phyloP scores from a whole-genome alignment of 2,797 vertebrate species.

The Hemibagrus guttatus region DNA sequence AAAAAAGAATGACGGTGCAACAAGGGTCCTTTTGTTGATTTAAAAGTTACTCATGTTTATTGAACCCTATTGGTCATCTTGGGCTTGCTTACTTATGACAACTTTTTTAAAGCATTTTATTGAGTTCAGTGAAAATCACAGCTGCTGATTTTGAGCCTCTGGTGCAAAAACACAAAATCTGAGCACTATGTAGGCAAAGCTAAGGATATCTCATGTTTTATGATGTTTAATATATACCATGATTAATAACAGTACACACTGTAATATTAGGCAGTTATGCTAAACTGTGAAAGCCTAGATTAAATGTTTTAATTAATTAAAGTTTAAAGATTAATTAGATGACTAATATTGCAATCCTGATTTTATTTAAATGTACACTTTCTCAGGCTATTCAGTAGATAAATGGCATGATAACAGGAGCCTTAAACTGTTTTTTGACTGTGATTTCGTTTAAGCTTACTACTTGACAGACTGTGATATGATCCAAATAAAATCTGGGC shows the following conservation, averaged over 20 bases:
- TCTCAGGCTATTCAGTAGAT: not conserved
- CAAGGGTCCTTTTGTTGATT: not conserved
- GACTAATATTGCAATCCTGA: not conserved
- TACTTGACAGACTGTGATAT: not conserved
- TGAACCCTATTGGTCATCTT: conserved; percentile 33
- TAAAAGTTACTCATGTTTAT: conserved; percentile 48
- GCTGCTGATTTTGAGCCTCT: not conserved
- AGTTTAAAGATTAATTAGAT: not conserved
- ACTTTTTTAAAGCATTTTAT: not conserved
- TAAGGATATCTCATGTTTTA: not conserved
- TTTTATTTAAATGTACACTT: not conserved
- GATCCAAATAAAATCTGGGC: not conserved
- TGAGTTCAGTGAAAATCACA: conserved; percentile 11
- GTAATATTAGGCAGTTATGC: not conserved
- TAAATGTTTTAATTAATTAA: not conserved
- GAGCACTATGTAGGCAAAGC: not conserved
- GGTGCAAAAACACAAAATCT: not conserved
- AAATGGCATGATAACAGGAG: too few relatives aligned
- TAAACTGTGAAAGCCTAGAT: not conserved
- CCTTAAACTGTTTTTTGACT: not conserved
- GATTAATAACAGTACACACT: not conserved
- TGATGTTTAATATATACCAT: not conserved
- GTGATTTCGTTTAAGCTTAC: not conserved
- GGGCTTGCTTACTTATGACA: conserved; percentile 5
- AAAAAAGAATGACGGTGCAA: conserved; percentile 42